Evolutionary conservation across 2,797 vertebrate genomes (phyloP).

Genomic region (Poecile montanus): DNA sequence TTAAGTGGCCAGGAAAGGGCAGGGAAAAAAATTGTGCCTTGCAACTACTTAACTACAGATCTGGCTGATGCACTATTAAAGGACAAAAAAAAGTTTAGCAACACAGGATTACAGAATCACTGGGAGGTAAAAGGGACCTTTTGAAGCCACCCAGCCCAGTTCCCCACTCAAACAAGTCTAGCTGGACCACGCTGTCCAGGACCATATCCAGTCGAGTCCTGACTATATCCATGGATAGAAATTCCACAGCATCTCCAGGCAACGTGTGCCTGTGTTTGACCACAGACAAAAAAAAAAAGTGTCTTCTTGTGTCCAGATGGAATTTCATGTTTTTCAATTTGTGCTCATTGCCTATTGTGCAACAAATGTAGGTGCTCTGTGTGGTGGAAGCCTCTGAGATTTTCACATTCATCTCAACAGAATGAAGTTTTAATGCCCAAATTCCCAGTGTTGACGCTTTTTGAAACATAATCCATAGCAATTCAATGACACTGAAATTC

Average conservation of each 20-base stretch:
- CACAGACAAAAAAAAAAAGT: neutral
- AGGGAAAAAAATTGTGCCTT: neutral
- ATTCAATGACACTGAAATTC: neutral
- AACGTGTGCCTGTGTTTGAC: neutral
- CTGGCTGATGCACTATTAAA: neutral
- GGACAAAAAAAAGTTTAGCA: neutral
- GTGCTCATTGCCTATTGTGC: neutral
- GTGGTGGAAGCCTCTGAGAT: neutral
- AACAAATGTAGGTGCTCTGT: neutral
- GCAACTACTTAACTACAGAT: neutral
- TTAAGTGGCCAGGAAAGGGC: neutral
- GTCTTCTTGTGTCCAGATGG: neutral
- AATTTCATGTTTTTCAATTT: neutral
- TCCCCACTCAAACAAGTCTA: neutral
- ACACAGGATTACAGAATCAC: neutral
- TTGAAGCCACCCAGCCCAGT: neutral
- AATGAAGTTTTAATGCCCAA: neutral
- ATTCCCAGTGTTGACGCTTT: neutral
- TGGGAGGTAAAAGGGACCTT: neutral
- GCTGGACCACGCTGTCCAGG: neutral
- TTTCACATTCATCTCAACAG: neutral
- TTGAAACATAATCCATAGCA: neutral
- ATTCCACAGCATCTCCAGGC: neutral
- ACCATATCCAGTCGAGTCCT: neutral
- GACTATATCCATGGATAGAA: neutral